Evolutionary conservation across 2,888 invertebrate genomes (phyloP).

Genomic region (Bhutanitis thaidina): DNA sequence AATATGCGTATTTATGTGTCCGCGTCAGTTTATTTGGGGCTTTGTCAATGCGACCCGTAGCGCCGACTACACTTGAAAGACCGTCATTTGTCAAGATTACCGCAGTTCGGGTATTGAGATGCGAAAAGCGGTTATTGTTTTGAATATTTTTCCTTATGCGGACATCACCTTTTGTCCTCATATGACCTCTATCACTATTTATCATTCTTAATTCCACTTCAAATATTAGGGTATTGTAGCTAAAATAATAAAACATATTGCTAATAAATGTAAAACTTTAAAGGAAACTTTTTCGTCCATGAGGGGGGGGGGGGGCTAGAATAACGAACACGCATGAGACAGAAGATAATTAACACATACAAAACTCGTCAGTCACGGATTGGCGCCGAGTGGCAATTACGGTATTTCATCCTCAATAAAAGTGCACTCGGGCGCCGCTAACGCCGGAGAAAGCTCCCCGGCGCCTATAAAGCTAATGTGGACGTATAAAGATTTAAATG

Average conservation of each 20-base stretch:
- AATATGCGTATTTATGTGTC: slow-evolving; percentile 76
- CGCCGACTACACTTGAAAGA: slow-evolving; percentile 67
- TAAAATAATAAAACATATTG: not conserved
- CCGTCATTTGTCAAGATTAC: slow-evolving; percentile 78
- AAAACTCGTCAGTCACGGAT: slow-evolving; percentile 64
- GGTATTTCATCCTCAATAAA: slow-evolving; percentile 74
- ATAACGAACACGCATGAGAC: too few relatives aligned
- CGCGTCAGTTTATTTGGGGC: slow-evolving; percentile 71
- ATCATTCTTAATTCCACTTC: slow-evolving; percentile 16
- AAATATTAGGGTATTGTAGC: not conserved
- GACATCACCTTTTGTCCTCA: slow-evolving; percentile 31
- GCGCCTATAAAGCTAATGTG: slow-evolving; percentile 72
- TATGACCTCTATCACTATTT: slow-evolving; percentile 30
- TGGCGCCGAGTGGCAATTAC: slow-evolving; percentile 71
- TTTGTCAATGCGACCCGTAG: slow-evolving; percentile 69
- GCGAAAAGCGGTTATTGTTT: slow-evolving; percentile 76
- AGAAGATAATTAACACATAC: slow-evolving; percentile 61
- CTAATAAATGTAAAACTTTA: not conserved
- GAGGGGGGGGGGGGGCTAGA: too few relatives aligned
- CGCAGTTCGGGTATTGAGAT: slow-evolving; percentile 69
- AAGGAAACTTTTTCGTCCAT: too few relatives aligned
- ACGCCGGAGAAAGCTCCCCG: slow-evolving; percentile 57
- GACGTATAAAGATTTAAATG: slow-evolving; percentile 73
- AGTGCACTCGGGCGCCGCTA: slow-evolving; percentile 70
- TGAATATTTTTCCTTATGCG: slow-evolving; percentile 61